phyloP scores from a whole-genome alignment of 1,140 invertebrate species.

The Platyscapa corneri region DNA sequence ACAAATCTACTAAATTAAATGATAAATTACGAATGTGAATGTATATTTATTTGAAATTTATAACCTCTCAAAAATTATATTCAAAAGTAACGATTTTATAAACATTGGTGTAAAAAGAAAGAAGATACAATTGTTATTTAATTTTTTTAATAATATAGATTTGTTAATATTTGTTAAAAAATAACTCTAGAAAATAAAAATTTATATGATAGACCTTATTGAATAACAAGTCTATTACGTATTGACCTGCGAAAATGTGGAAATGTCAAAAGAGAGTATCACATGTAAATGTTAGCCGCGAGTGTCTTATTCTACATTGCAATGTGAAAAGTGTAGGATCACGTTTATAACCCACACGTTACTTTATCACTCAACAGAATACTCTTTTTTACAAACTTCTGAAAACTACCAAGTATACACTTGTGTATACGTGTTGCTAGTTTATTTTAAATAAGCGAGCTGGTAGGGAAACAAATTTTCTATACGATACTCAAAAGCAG shows the following conservation, averaged over 20 bases:
- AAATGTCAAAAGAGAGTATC: not conserved
- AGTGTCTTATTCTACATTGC: not conserved
- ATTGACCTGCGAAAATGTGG: not conserved
- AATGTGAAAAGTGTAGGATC: not conserved
- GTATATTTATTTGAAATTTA: too few relatives aligned
- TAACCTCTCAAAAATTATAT: too few relatives aligned
- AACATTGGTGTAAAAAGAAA: too few relatives aligned
- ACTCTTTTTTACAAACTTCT: not conserved
- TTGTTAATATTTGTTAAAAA: too few relatives aligned
- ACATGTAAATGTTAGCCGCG: not conserved
- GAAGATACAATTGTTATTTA: too few relatives aligned
- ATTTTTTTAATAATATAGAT: too few relatives aligned
- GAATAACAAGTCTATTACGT: not conserved
- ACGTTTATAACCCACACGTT: not conserved
- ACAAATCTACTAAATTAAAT: too few relatives aligned
- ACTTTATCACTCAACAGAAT: slow-evolving; percentile 12
- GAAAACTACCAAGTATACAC: not conserved
- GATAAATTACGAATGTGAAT: too few relatives aligned
- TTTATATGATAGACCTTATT: not conserved
- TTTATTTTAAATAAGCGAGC: not conserved
- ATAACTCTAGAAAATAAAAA: too few relatives aligned
- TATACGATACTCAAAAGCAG: not conserved
- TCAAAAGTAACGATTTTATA: too few relatives aligned
- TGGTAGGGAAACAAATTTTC: not conserved
- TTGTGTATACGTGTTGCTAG: not conserved